phyloP scores from a whole-genome alignment of 2,113 vertebrate genomes.

The Hymenochirus boettgeri region DNA sequence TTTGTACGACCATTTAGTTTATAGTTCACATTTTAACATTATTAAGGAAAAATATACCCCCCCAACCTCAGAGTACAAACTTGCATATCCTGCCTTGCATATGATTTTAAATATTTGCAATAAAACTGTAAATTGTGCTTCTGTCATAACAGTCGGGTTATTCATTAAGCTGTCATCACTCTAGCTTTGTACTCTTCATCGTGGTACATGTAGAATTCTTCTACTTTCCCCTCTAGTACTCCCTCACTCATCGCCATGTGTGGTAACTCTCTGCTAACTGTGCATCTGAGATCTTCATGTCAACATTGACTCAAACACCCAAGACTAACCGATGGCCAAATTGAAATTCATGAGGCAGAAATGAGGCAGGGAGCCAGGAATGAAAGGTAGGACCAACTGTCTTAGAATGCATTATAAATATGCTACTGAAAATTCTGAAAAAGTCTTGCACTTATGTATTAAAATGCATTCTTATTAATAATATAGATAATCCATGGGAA shows the following conservation, averaged over 20 bases:
- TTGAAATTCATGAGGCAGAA: conserved; percentile 58
- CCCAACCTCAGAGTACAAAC: not conserved
- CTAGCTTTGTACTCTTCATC: conserved; percentile 57
- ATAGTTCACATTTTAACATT: not conserved
- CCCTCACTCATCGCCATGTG: conserved; percentile 64
- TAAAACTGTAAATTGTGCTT: conserved; percentile 70
- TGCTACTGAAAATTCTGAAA: too few relatives aligned
- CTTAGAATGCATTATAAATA: not conserved
- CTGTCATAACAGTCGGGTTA: conserved; percentile 77
- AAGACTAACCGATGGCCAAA: conserved; percentile 48
- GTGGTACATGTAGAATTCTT: conserved; percentile 61
- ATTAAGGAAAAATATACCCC: not conserved
- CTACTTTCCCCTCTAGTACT: conserved; percentile 60
- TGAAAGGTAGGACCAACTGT: not conserved
- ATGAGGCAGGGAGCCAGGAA: conserved; percentile 57
- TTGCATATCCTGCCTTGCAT: conserved; percentile 68
- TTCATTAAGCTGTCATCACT: conserved; percentile 78
- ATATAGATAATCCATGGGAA: too few relatives aligned
- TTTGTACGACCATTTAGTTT: not conserved
- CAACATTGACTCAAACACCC: conserved; percentile 57
- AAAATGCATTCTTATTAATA: too few relatives aligned
- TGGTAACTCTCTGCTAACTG: conserved; percentile 58
- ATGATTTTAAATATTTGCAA: conserved; percentile 74
- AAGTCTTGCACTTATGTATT: too few relatives aligned
- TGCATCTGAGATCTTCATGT: conserved; percentile 65